Conservation (phyloP, 2,888 invertebrate species). For the Chrysolina haemoptera region DNA sequence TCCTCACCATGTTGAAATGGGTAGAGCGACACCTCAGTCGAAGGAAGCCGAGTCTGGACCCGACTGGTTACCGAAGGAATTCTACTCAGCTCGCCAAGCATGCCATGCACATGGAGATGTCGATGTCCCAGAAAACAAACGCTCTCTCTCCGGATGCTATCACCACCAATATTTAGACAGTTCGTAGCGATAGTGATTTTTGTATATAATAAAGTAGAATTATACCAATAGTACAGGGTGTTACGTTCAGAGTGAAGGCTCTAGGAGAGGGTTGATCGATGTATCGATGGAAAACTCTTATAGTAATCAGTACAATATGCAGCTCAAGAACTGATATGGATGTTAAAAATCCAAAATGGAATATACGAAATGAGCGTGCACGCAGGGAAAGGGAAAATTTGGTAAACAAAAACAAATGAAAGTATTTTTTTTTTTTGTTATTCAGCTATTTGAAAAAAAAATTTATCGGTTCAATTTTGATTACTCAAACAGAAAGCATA, state of each 20-base stretch:
- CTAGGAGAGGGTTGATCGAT: not conserved
- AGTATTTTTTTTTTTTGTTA: no score
- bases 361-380: no score
- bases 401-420: no score
- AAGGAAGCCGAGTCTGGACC: conserved; percentile 77
- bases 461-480: no score
- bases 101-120: conserved; percentile 80
- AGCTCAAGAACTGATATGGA: not conserved
- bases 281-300: no score
- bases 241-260: not conserved
- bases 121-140: conserved; percentile 39
- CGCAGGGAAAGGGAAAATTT: no score
- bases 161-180: not conserved
- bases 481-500: no score
- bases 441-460: no score
- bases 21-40: conserved; percentile 87
- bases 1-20: conserved; percentile 91
- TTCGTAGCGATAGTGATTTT: not conserved
- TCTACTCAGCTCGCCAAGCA: conserved; percentile 77
- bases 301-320: no score
- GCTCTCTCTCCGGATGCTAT: conserved; percentile 6
- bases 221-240: not conserved
- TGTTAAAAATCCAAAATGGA: no score
- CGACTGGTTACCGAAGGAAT: conserved; percentile 72
- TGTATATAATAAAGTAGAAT: conserved; percentile 7